These are phyloP conservation scores for Parauchenoglanis punctatus DNA, from an alignment of 2,797 vertebrate genomes.

Conservation along the genomic window DNA sequence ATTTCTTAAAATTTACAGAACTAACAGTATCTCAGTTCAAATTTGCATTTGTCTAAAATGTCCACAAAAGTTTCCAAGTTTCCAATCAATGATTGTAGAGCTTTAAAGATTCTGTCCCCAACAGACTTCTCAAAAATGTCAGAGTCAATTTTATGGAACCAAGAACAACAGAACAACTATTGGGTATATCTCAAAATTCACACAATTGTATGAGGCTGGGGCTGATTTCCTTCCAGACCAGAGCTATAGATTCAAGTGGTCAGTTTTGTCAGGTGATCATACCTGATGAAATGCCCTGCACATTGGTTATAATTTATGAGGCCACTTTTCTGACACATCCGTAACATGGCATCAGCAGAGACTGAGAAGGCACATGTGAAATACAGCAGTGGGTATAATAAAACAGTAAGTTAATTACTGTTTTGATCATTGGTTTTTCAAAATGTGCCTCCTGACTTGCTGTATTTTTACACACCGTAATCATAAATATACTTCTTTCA, in stretches of 20 bases:
- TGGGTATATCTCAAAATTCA: not conserved
- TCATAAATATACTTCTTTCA: not conserved
- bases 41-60: not conserved
- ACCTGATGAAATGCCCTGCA: not conserved
- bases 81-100: not conserved
- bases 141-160: not conserved
- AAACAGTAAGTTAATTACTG: not conserved
- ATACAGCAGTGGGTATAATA: not conserved
- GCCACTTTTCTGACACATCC: not conserved
- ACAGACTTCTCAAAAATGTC: not conserved
- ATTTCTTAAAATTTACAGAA: not conserved
- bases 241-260: not conserved
- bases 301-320: not conserved
- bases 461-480: not conserved
- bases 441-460: not conserved
- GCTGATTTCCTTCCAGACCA: not conserved
- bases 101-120: not conserved
- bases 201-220: not conserved
- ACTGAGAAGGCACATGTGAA: not conserved
- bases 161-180: not conserved
- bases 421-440: not conserved
- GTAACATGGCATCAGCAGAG: not conserved
- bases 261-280: not conserved
- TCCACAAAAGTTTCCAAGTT: not conserved
- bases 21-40: not conserved